These are phyloP conservation scores for Limonius californicus DNA, from an alignment of 1,140 invertebrate genomes.

Conservation along the genomic window DNA sequence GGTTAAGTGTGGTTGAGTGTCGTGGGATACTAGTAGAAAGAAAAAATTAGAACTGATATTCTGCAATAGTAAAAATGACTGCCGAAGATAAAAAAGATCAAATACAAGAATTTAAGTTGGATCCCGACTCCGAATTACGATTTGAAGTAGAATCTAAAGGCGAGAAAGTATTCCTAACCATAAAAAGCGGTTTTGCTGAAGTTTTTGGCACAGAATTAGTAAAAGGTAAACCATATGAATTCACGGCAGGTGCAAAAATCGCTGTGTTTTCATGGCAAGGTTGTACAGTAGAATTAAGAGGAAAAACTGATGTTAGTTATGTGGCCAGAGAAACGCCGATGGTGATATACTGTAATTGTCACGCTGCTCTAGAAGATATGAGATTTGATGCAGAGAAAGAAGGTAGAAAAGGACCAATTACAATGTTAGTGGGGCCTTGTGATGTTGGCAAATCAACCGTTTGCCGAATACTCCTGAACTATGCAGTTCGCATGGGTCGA, in stretches of 20 bases:
- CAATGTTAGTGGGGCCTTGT: conserved; percentile 89
- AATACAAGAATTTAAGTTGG: conserved; percentile 78
- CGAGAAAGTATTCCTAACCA: conserved; percentile 80
- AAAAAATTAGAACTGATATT: neutral
- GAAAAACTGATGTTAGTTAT: conserved; percentile 89
- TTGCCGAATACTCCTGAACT: conserved; percentile 87
- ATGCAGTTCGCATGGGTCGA: conserved; percentile 82
- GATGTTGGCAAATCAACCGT: conserved; percentile 97
- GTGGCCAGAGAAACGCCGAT: conserved; percentile 95
- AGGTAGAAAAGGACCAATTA: conserved; percentile 70
- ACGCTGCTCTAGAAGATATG: conserved; percentile 89
- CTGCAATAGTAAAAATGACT: conserved; percentile 6
- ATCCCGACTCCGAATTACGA: conserved; percentile 81
- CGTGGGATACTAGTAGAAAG: too few relatives aligned
- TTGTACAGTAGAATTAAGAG: conserved; percentile 77
- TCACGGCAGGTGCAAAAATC: conserved; percentile 86
- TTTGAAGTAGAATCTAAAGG: conserved; percentile 91
- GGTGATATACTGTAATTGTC: conserved; percentile 92
- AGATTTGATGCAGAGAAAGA: conserved; percentile 74
- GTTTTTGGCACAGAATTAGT: conserved; percentile 96
- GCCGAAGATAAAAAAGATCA: conserved; percentile 35
- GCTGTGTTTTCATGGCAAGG: conserved; percentile 97
- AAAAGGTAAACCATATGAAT: conserved; percentile 89
- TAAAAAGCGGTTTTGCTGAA: conserved; percentile 86
- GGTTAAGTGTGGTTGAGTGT: too few relatives aligned